Base-by-base conservation (phyloP, 2,888 invertebrate genomes). In the Epinotia nisella region DNA sequence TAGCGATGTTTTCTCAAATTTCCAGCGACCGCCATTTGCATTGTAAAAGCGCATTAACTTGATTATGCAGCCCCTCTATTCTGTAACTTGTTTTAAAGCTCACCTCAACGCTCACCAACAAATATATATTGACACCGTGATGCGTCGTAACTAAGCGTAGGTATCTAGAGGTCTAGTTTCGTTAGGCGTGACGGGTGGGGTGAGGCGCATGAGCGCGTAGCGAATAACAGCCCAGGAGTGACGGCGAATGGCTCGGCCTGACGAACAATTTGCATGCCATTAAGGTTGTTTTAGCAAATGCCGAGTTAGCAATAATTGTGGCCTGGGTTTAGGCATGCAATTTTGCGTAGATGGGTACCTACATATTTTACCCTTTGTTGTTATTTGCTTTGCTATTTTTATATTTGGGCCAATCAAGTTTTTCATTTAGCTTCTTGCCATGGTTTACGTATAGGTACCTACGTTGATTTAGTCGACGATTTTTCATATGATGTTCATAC, bases 21-120 rank as follows among this genome's bases (percentile, higher is more conserved):
- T 81, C 76, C 77, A 82, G 83, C 79, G 76, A 76, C 76, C 78
- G 62, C 73, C 76, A 92, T 92, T 92, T 89, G 88, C 91, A 92
- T 92, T 75, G 78, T 82, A 90, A 92, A 82, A 85, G 86, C 82
- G 77, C 76, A 79, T 80, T 76, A 80, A 86, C 85, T 83, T 86
- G 87, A 90, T 92, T 93, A 93, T 92, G 91, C 91, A 88, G 35
- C 9, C 35, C 35, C 35, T 1, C 35, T 35, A 35, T 35, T 35
- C 35, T 9, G 35, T 35, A 9, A 35, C 35, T 35, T 35, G 35
- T 35, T 35, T 35, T 35, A 7, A n/a, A 35, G 35, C 35, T 35
- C 35, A 35, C 35, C 35, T 35, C 35, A 9, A 35, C 7, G 35
- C 9, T 35, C 35, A 9, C 9, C 35, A 0, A 35, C 35, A 35